phyloP scores from a whole-genome alignment of 92 coral and sea anemone species.

The Pocillopora grandis region DNA sequence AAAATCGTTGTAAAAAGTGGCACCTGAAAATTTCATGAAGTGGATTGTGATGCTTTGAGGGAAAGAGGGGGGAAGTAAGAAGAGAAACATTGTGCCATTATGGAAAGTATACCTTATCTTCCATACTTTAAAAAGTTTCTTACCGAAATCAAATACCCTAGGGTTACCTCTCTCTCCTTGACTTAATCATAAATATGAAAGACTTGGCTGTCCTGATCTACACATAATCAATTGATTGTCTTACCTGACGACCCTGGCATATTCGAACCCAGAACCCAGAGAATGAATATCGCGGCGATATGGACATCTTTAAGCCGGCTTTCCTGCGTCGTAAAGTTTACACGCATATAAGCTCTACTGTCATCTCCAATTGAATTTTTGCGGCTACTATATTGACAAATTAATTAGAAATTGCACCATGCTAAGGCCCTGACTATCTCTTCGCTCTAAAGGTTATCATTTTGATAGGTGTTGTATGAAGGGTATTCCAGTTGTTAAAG shows the following conservation, averaged over 20 bases:
- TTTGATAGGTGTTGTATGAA: no score
- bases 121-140: neutral
- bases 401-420: no score
- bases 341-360: neutral
- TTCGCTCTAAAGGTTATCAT: no score
- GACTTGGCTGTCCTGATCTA: neutral
- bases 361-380: neutral
- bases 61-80: neutral
- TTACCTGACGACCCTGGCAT: neutral
- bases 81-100: neutral
- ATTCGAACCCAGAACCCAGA: neutral
- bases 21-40: constrained; percentile 8
- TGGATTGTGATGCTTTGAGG: neutral
- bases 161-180: constrained; percentile 3
- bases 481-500: no score
- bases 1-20: constrained; percentile 1
- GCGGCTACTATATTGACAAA: no score
- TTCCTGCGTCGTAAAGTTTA: neutral
- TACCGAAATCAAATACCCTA: neutral
- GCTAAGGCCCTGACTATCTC: no score
- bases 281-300: neutral
- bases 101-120: neutral
- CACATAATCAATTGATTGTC: neutral
- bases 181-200: neutral
- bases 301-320: neutral